These are phyloP conservation scores for Graphium colonna DNA, from an alignment of 2,888 invertebrate genomes.

Conservation along the genomic window DNA sequence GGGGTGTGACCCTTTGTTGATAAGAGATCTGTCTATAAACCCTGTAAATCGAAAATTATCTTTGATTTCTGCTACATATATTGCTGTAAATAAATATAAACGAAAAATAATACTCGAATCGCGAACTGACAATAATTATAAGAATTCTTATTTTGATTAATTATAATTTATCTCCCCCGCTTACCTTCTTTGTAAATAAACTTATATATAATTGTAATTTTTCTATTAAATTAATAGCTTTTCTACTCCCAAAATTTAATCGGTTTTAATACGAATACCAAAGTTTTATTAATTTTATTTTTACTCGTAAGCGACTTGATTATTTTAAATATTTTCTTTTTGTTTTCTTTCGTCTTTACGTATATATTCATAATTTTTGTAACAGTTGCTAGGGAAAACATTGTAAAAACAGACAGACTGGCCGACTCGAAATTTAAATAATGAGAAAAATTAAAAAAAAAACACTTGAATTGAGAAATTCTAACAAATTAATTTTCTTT, in stretches of 20 bases:
- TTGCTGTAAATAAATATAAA: conserved; percentile 43
- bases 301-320: conserved; percentile 69
- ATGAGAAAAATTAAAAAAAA: neutral
- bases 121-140: conserved; percentile 78
- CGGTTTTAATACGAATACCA: conserved; percentile 78
- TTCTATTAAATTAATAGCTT: conserved; percentile 63
- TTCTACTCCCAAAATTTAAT: conserved; percentile 72
- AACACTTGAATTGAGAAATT: conserved; percentile 22
- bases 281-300: conserved; percentile 75
- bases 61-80: conserved; percentile 33
- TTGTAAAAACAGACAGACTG: conserved; percentile 18
- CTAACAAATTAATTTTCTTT: conserved; percentile 29
- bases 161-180: conserved; percentile 58
- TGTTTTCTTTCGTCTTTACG: conserved; percentile 32
- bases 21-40: conserved; percentile 6
- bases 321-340: conserved; percentile 49
- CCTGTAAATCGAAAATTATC: conserved; percentile 28
- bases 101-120: conserved; percentile 65
- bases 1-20: conserved; percentile 11
- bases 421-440: conserved; percentile 26
- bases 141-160: conserved; percentile 54
- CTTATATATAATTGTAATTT: conserved; percentile 52
- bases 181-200: conserved; percentile 65
- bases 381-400: conserved; percentile 39
- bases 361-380: conserved; percentile 37